These are phyloP conservation scores for Phalacrocorax carbo DNA, from an alignment of 2,113 vertebrate genomes.

Conservation along the genomic window DNA sequence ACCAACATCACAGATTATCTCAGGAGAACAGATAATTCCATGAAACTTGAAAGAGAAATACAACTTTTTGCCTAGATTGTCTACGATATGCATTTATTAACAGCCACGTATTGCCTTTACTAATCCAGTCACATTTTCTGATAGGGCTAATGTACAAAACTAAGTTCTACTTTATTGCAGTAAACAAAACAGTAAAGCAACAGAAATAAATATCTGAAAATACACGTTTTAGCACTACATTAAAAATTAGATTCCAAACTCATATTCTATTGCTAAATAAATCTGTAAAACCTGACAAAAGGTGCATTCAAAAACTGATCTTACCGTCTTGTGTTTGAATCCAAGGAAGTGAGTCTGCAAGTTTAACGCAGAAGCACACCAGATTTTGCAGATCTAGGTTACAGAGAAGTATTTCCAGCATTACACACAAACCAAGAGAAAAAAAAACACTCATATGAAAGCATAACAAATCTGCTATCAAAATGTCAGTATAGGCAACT, in stretches of 20 bases:
- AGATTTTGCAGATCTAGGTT: slow-evolving; percentile 64
- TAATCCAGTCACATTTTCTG: neutral
- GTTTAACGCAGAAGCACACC: slow-evolving; percentile 62
- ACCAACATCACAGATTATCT: neutral
- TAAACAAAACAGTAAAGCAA: neutral
- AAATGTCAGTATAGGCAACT: neutral
- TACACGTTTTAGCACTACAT: neutral
- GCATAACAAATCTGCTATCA: neutral
- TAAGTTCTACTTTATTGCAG: neutral
- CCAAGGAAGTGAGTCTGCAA: slow-evolving; percentile 63
- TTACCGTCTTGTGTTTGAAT: slow-evolving; percentile 52
- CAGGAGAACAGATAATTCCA: neutral
- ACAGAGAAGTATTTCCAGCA: neutral
- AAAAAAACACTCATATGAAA: neutral
- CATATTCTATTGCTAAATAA: neutral
- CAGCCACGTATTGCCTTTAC: neutral
- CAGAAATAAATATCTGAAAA: neutral
- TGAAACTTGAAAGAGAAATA: neutral
- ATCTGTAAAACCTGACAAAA: neutral
- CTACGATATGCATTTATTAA: neutral
- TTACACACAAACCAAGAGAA: neutral
- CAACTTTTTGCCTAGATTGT: neutral
- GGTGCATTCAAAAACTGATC: neutral
- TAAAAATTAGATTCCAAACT: neutral
- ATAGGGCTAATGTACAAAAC: neutral